Percentiles rank a stretch among this genome's conserved stretches.
Conservation (phyloP, 2,797 vertebrate species). For the Bufotes viridis region DNA sequence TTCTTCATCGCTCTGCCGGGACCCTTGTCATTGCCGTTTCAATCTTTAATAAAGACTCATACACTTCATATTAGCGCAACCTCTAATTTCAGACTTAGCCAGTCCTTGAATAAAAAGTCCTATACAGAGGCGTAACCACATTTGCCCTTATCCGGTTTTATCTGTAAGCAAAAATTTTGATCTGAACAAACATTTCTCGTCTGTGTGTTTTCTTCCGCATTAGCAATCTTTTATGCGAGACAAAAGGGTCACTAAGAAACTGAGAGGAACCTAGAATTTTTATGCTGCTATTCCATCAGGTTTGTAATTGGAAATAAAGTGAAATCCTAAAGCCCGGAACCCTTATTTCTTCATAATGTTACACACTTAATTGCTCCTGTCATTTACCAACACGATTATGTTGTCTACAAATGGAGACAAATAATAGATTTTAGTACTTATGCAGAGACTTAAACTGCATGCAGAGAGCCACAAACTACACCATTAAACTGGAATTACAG, state of each 20-base stretch:
- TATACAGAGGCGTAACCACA: not conserved
- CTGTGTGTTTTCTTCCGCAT: constrained; percentile 28
- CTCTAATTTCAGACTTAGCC: not conserved
- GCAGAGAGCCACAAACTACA: constrained; percentile 67
- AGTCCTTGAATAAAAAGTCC: not conserved
- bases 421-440: constrained; percentile 69
- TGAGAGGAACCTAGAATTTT: constrained; percentile 58
- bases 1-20: not conserved
- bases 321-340: constrained; percentile 65
- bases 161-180: constrained; percentile 41
- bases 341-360: constrained; percentile 66
- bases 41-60: not conserved
- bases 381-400: constrained; percentile 67
- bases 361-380: constrained; percentile 67
- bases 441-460: constrained; percentile 68
- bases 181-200: constrained; percentile 45
- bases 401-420: constrained; percentile 69
- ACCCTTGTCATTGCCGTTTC: too few relatives aligned
- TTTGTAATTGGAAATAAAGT: constrained; percentile 65
- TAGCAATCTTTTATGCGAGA: constrained; percentile 52
- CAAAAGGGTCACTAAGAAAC: constrained; percentile 61
- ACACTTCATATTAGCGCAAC: not conserved
- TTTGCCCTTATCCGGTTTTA: constrained; percentile 21
- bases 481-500: constrained; percentile 68
- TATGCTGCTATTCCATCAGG: constrained; percentile 62